Conservation (phyloP, 53 echinoderm and acorn worm species). For the Luidia sarsii region DNA sequence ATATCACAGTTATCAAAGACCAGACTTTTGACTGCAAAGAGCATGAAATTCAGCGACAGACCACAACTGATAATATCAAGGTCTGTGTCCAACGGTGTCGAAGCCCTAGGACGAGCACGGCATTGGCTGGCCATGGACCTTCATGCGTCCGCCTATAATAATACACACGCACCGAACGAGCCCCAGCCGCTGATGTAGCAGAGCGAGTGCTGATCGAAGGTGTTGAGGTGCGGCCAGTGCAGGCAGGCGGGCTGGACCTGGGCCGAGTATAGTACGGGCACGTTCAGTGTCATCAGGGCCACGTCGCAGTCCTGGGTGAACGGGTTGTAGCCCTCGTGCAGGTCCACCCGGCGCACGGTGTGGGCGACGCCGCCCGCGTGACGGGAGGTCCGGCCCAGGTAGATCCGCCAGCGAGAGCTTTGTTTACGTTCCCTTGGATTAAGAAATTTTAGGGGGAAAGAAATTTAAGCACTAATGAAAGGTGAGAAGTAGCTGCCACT, state of each 20-base stretch:
- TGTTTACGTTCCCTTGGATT: too few species aligned
- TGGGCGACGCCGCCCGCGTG: neutral
- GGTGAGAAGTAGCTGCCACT: too few species aligned
- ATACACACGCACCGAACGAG: neutral
- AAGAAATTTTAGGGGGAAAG: too few species aligned
- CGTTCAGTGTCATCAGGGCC: neutral
- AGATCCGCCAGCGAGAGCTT: slow-evolving; percentile 2
- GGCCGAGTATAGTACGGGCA: neutral
- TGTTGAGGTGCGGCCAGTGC: neutral
- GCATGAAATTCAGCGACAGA: too few species aligned
- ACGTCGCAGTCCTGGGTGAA: neutral
- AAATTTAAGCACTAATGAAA: too few species aligned
- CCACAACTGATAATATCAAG: too few species aligned
- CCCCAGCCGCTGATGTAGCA: slow-evolving; percentile 8
- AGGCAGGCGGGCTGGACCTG: slow-evolving; percentile 6
- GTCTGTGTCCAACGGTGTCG: too few species aligned
- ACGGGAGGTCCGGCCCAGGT: neutral
- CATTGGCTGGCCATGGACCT: neutral
- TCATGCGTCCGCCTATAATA: neutral
- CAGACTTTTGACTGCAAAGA: too few species aligned
- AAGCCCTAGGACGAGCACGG: too few species aligned
- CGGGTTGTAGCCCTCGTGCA: neutral
- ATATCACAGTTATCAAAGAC: too few species aligned
- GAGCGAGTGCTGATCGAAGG: neutral
- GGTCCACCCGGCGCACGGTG: neutral